Evolutionary conservation across 1,140 invertebrate genomes (phyloP).

Genomic region (Triops longicaudatus): DNA sequence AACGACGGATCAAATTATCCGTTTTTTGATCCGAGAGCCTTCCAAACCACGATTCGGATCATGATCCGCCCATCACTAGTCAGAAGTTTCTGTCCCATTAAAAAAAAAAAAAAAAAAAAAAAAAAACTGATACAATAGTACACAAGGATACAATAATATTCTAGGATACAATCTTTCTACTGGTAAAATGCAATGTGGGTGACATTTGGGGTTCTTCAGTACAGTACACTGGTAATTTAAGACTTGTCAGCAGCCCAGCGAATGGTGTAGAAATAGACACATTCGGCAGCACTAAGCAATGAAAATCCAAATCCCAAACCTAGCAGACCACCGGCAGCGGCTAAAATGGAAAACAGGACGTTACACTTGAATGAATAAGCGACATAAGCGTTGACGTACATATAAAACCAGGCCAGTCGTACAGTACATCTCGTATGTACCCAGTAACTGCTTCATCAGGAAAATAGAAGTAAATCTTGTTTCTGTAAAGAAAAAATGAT

Average conservation of each 20-base stretch:
- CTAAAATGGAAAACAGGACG: neutral
- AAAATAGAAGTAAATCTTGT: neutral
- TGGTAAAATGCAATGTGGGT: too few relatives aligned
- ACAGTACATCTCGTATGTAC: neutral
- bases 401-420: neutral
- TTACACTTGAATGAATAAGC: neutral
- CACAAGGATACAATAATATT: too few relatives aligned
- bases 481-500: neutral
- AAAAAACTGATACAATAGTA: too few relatives aligned
- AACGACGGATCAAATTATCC: too few relatives aligned
- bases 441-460: neutral
- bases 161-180: too few relatives aligned
- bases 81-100: too few relatives aligned
- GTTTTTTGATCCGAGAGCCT: too few relatives aligned
- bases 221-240: neutral
- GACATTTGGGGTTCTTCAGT: too few relatives aligned
- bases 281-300: slow-evolving; percentile 24
- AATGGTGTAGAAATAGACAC: slow-evolving; percentile 25
- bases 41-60: too few relatives aligned
- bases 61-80: too few relatives aligned
- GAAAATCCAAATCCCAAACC: slow-evolving; percentile 27
- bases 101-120: too few relatives aligned
- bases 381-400: neutral
- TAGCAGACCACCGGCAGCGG: slow-evolving; percentile 23
- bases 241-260: slow-evolving; percentile 20